phyloP scores from a whole-genome alignment of 2,113 vertebrate species.

The Poeciliopsis occidentalis region DNA sequence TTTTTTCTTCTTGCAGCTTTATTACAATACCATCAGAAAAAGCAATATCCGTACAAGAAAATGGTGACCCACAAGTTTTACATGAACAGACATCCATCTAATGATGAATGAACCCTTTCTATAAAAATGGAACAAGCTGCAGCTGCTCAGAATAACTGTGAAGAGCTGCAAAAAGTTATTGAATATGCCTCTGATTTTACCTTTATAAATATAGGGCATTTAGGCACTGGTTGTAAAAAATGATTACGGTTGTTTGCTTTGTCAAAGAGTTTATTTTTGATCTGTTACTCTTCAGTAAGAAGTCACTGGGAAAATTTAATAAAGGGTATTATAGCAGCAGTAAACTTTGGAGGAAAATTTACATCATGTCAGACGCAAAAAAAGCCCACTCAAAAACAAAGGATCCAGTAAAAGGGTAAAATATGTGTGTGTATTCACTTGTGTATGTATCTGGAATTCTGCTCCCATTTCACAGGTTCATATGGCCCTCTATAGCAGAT shows the following conservation, averaged over 20 bases:
- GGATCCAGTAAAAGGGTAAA: neutral
- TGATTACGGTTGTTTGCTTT: neutral
- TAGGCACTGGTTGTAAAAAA: neutral
- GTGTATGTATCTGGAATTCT: slow-evolving; percentile 5
- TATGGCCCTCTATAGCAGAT: slow-evolving; percentile 29
- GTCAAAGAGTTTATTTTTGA: neutral
- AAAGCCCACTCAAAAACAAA: neutral
- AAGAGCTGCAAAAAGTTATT: neutral
- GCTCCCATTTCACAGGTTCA: slow-evolving; percentile 22
- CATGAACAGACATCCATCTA: neutral
- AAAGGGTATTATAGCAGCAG: neutral
- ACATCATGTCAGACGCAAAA: neutral
- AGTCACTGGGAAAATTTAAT: neutral
- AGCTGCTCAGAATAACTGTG: neutral
- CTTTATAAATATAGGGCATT: neutral
- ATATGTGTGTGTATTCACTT: neutral
- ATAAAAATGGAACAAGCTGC: neutral
- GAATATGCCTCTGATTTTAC: neutral
- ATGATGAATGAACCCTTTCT: neutral
- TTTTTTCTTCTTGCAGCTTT: no score
- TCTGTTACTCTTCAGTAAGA: neutral
- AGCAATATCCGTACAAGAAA: neutral
- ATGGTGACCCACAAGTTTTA: neutral
- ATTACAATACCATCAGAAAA: no score
- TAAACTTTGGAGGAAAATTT: neutral